These are phyloP conservation scores for Crotalus viridis DNA, from an alignment of 2,113 vertebrate genomes.

Conservation along the genomic window DNA sequence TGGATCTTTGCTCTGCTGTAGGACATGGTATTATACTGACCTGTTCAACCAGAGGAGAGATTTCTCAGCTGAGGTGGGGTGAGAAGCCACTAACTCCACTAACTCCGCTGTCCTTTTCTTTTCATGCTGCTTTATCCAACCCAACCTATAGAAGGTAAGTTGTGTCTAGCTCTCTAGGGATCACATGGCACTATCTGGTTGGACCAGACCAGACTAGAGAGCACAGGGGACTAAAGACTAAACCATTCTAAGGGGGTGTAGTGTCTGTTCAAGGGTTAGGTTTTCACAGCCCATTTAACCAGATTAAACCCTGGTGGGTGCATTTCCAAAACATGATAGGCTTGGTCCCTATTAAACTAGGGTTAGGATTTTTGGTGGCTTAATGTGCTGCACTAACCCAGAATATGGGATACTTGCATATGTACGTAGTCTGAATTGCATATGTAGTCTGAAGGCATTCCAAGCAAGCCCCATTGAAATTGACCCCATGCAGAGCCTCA, in stretches of 20 bases:
- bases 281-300: not conserved
- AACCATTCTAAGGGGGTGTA: not conserved
- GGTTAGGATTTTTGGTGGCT: not conserved
- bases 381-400: not conserved
- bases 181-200: not conserved
- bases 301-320: not conserved
- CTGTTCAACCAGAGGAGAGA: not conserved
- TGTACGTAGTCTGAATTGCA: too few relatives aligned
- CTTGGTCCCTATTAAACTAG: not conserved
- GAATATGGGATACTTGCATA: not conserved
- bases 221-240: not conserved
- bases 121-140: not conserved
- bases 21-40: not conserved
- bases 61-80: not conserved
- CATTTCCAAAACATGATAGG: not conserved
- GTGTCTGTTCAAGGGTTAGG: not conserved
- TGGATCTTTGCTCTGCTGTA: not conserved
- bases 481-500: not conserved
- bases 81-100: not conserved
- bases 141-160: constrained; percentile 11
- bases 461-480: not conserved
- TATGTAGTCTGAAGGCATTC: not conserved
- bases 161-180: not conserved
- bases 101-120: not conserved
- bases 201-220: not conserved